phyloP scores from a whole-genome alignment of 1,140 invertebrate species.

The Micrasema longulum region DNA sequence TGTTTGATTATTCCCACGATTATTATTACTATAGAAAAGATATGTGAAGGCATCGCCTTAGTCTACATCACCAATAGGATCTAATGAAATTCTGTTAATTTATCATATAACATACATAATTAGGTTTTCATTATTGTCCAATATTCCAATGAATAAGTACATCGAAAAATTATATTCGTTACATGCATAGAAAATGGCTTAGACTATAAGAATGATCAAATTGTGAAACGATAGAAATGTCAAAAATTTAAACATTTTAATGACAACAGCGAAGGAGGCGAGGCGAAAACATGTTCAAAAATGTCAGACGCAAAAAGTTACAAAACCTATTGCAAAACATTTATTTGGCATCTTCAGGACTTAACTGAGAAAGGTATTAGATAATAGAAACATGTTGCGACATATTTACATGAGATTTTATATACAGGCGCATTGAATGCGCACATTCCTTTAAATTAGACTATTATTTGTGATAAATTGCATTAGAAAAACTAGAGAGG shows the following conservation, averaged over 20 bases:
- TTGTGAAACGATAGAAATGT: slow-evolving; percentile 4
- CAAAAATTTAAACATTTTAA: not conserved
- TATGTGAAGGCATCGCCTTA: slow-evolving; percentile 28
- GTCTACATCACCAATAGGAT: slow-evolving; percentile 14
- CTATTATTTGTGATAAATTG: slow-evolving; percentile 29
- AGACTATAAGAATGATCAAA: slow-evolving; percentile 24
- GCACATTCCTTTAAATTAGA: slow-evolving; percentile 22
- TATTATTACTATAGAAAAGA: slow-evolving; percentile 9
- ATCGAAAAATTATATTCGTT: slow-evolving; percentile 24
- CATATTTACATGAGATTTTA: slow-evolving; percentile 26
- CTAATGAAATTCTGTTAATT: slow-evolving; percentile 16
- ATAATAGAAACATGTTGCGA: slow-evolving; percentile 7
- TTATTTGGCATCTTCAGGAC: slow-evolving; percentile 31
- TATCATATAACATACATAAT: slow-evolving; percentile 18
- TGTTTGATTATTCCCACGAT: slow-evolving; percentile 11
- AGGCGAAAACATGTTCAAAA: not conserved
- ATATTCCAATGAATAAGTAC: slow-evolving; percentile 31
- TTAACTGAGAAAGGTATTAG: slow-evolving; percentile 19
- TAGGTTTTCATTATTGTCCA: slow-evolving; percentile 29
- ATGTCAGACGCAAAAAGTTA: not conserved
- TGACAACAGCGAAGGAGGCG: not conserved
- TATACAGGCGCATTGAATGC: slow-evolving; percentile 24
- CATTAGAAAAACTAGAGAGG: slow-evolving; percentile 33
- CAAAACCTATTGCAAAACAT: slow-evolving; percentile 12
- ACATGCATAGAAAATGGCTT: slow-evolving; percentile 32